phyloP scores from a whole-genome alignment of 2,888 invertebrate species.

The Heliconius aoede region DNA sequence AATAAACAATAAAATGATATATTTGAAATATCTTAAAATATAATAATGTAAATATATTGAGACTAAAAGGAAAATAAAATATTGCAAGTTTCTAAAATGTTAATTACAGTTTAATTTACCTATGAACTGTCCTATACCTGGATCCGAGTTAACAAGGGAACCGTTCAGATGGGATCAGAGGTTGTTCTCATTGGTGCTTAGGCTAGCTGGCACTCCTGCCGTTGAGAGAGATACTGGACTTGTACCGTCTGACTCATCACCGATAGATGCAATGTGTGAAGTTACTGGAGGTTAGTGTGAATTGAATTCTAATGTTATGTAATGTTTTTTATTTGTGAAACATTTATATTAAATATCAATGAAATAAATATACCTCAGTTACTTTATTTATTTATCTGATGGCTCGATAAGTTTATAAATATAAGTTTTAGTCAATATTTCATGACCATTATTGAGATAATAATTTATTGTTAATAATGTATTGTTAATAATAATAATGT shows the following conservation, averaged over 20 bases:
- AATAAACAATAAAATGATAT: too few relatives aligned
- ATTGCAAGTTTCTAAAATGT: neutral
- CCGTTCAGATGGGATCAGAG: conserved; percentile 99
- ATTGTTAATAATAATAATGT: too few relatives aligned
- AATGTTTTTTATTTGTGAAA: too few relatives aligned
- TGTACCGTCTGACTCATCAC: conserved; percentile 96
- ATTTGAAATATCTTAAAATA: neutral
- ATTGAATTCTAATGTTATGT: neutral
- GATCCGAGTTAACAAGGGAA: conserved; percentile 97
- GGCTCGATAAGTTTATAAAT: too few relatives aligned
- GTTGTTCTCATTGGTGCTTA: conserved; percentile 96
- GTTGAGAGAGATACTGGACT: conserved; percentile 93
- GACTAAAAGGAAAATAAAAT: neutral
- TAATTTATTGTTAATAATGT: too few relatives aligned
- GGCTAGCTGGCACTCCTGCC: conserved; percentile 95
- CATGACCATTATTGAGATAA: too few relatives aligned
- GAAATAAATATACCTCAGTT: neutral
- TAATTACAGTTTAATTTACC: conserved; percentile 91
- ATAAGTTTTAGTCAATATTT: too few relatives aligned
- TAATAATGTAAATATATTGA: neutral
- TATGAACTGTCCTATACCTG: conserved; percentile 96
- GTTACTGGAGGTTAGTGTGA: conserved; percentile 93
- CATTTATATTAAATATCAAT: neutral
- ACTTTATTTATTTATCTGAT: too few relatives aligned
- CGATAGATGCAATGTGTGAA: conserved; percentile 99